Base-by-base conservation (phyloP, 2,888 invertebrate species). In the Orthosia incerta region DNA sequence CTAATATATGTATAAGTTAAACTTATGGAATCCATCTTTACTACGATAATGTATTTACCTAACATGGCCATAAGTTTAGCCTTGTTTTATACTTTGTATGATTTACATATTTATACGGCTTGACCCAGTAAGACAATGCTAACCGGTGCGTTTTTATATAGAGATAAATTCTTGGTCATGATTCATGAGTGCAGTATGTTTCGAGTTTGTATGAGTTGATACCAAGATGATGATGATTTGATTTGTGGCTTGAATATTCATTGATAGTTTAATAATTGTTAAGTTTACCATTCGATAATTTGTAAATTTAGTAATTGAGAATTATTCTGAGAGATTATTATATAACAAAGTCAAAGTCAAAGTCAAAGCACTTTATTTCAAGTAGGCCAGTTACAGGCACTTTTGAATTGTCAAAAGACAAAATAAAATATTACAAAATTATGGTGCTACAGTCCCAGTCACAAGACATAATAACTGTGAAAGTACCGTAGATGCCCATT, bases 121-220 rank as follows among this genome's bases (percentile, higher is more conserved):
- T 87, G 87, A 87, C 86, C 86, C 75, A 86, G 72, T 80, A 72
- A 87, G 51, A 79, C 79, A 80, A 75, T 82, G 86, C 69, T 72
- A 86, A 84, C 82, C 65, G 59, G 76, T 76, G 71, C 61, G 65
- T 65, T 84, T 71, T 76, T 77, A 69, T 69, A 61, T 45, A 20
- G 39, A 64, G 46, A 69, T 67, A 50, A 61, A 78, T 73, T 48
- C 51, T 23, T 51, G 57, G n/a, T 48, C 45, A 59, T 76, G 56
- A 79, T 45, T 73, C 61, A 59, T 65, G 16, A 60, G 59, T 76
- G 20, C 26, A 39, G 12, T 31, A 20, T 53, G 45, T 67, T 31
- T 53, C n/a, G 23, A 67, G 46, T 77, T 31, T 39, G 13, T 79
- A 50, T 48, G 55, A 57, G 18, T 79, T 53, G 26, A 57, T 62